Evolutionary conservation across 2,888 invertebrate genomes (phyloP).

Genomic region (Xylota sylvarum): DNA sequence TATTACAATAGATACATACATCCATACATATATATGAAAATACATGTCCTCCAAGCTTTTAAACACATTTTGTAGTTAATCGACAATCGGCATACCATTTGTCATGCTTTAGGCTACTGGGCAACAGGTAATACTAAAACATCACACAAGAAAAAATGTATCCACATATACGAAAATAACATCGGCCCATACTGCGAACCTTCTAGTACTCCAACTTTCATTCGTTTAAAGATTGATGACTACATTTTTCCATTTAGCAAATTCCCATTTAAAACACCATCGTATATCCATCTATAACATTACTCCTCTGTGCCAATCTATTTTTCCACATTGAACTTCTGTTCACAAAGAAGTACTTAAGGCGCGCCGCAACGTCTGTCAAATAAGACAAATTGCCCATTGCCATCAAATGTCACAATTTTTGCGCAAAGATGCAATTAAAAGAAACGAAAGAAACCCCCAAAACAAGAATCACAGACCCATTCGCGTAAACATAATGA

Average conservation of each 20-base stretch:
- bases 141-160: not conserved
- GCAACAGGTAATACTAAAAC: not conserved
- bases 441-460: slow-evolving; percentile 20
- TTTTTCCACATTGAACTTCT: slow-evolving; percentile 41
- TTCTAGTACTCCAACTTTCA: slow-evolving; percentile 28
- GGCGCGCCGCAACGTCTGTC: slow-evolving; percentile 59
- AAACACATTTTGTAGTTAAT: too few species aligned
- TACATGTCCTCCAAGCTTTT: too few species aligned
- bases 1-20: too few species aligned
- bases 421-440: slow-evolving; percentile 71
- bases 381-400: slow-evolving; percentile 74
- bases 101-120: not conserved
- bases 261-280: slow-evolving; percentile 64
- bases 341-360: slow-evolving; percentile 9
- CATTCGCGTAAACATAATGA: slow-evolving; percentile 64
- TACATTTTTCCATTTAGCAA: slow-evolving; percentile 60
- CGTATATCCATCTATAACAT: slow-evolving; percentile 59
- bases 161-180: too few species aligned
- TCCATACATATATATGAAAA: too few species aligned
- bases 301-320: slow-evolving; percentile 43
- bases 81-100: too few species aligned
- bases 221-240: slow-evolving; percentile 62
- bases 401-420: slow-evolving; percentile 75
- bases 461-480: not conserved
- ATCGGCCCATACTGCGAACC: slow-evolving; percentile 19